Evolutionary conservation across 2,888 invertebrate genomes (phyloP), one percentile per base, ranked within the genome.

Genomic region (Athrips mouffetella): DNA sequence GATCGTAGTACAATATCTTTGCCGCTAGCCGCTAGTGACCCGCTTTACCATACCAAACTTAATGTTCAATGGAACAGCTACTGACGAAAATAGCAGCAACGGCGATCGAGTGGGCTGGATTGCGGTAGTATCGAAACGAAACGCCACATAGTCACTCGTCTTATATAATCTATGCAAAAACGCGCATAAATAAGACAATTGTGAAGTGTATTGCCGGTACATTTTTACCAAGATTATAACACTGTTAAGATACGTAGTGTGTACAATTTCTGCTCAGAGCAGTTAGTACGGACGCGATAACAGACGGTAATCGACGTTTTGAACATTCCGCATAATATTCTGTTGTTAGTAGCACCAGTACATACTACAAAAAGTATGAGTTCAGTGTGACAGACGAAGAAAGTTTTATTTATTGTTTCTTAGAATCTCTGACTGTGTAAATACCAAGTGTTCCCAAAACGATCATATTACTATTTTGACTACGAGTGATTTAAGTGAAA

Each of bases 281-380:
- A 67, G 75, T 79, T 80, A 82, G 81, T 81, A 65, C 67, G 62
- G 67, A 65, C 50, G 69, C 74, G 80, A 80, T 82, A 80, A 80
- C 76, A 80, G 70, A 63, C 67, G 72, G 65, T 60, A 68, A 53
- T 70, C 69, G 78, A 79, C 80, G 81, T 77, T 70, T 66, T 27
- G 11, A 42, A 29, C 42, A 29, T 42, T 18, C 16, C 30, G 29
- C 27, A 4, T 37, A 3, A n/a, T 37, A 37, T 7, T 37, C 20
- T 20, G 21, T 37, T 37, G 37, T 37, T 37, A 21, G n/a, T 16
- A 62, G 59, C 55, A 51, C n/a, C n/a, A n/a, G n/a, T n/a, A n/a
- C n/a, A n/a, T n/a, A n/a, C n/a, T n/a, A n/a, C n/a, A n/a, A n/a
- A n/a, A n/a, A n/a, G n/a, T n/a, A n/a, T n/a, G n/a, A n/a, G n/a